Percentiles rank a stretch among this genome's conserved stretches.
These are phyloP conservation scores for Hirtodrosophila histrioides DNA, from an alignment of 2,888 invertebrate genomes.

Conservation along the genomic window DNA sequence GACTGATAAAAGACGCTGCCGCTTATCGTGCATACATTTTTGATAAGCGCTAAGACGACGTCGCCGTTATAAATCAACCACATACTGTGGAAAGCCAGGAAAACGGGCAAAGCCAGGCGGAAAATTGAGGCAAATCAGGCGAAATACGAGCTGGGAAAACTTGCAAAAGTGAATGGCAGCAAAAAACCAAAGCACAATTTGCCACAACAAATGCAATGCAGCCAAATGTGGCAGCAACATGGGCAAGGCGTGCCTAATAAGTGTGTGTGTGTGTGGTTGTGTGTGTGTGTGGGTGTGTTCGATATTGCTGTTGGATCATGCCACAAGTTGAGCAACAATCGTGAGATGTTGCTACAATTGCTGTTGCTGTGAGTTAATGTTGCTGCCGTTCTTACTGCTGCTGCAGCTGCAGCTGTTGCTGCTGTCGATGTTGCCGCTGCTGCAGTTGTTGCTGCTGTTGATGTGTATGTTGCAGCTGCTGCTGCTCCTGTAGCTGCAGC, in stretches of 20 bases:
- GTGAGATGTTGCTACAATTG: background rate
- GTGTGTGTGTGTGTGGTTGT: background rate
- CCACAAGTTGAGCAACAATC: background rate
- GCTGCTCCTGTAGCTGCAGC: background rate
- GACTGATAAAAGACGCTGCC: conserved; percentile 53
- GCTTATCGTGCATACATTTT: conserved; percentile 46
- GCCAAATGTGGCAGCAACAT: background rate
- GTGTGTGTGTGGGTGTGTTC: background rate
- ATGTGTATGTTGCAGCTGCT: background rate
- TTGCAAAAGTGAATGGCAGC: too few species aligned
- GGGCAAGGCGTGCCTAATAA: conserved; percentile 1
- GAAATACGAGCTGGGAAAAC: too few species aligned
- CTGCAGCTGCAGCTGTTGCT: conserved; percentile 4
- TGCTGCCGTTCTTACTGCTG: background rate
- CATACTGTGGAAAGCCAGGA: background rate
- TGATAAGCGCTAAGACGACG: conserved; percentile 29
- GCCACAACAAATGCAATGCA: background rate
- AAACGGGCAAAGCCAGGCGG: background rate
- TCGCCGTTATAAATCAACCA: background rate
- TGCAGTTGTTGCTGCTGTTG: conserved; percentile 10
- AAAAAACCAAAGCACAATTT: too few species aligned
- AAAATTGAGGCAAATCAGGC: background rate
- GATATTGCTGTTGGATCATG: conserved; percentile 1
- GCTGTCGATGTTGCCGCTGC: background rate
- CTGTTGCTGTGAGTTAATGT: background rate